Percentiles rank a stretch among this genome's conserved stretches.
Evolutionary conservation across 2,113 vertebrate species (phyloP).

Genomic region (Trematocara marginatum): DNA sequence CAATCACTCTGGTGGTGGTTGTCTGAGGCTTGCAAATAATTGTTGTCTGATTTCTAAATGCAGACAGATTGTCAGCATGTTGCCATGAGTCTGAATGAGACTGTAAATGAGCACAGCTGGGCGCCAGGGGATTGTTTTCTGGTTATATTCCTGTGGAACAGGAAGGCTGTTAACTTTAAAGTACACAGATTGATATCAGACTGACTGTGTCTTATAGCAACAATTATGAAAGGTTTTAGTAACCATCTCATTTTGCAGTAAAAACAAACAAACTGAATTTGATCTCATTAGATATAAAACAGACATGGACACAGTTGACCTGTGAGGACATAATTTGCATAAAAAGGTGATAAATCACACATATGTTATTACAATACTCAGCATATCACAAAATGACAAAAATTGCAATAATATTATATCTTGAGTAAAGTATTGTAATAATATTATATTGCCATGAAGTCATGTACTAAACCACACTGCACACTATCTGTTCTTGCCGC

Average conservation of each 20-base stretch:
- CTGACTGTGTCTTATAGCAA: accelerated
- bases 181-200: neutral
- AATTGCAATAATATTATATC: neutral
- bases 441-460: neutral
- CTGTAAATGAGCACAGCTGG: neutral
- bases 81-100: neutral
- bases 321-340: neutral
- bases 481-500: neutral
- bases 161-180: neutral
- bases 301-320: neutral
- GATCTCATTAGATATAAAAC: neutral
- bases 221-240: neutral
- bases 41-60: neutral
- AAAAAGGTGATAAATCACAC: neutral
- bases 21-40: neutral
- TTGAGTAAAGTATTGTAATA: neutral
- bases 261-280: neutral
- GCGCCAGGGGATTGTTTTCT: neutral
- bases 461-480: neutral
- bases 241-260: neutral
- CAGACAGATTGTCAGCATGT: neutral
- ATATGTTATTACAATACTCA: neutral
- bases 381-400: neutral
- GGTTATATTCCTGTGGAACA: neutral
- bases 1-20: neutral